A percentile compares a stretch with the other conserved stretches of the same genome.
phyloP scores from a whole-genome alignment of 2,888 invertebrate species.

The Troglohyphantes excavatus region DNA sequence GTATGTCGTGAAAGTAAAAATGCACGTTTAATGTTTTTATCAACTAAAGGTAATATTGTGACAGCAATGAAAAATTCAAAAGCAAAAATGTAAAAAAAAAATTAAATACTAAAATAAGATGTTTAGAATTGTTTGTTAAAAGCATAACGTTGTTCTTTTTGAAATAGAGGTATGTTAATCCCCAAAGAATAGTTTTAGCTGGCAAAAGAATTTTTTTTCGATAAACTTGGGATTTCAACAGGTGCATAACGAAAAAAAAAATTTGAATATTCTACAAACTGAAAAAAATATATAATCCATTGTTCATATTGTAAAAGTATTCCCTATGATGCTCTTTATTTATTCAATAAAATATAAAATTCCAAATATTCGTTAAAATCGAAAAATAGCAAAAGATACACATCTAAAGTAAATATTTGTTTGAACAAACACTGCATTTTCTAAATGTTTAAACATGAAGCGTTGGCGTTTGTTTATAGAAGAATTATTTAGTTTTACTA shows the following conservation, averaged over 20 bases:
- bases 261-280: no score
- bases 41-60: no score
- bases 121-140: not conserved
- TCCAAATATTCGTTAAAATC: not conserved
- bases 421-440: not conserved
- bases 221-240: constrained; percentile 8
- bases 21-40: no score
- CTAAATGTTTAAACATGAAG: not conserved
- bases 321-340: not conserved
- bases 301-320: not conserved
- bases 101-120: no score
- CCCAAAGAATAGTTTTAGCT: not conserved
- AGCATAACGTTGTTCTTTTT: not conserved
- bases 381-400: not conserved
- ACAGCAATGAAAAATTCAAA: no score
- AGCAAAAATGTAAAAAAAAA: no score
- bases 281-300: not conserved
- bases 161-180: not conserved
- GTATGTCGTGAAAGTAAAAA: no score
- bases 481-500: not conserved
- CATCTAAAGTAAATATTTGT: not conserved
- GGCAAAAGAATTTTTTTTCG: not conserved
- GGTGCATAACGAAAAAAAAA: not conserved
- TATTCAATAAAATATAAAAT: not conserved
- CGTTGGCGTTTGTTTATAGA: not conserved